Percentiles rank a stretch among this genome's conserved stretches.
phyloP scores from a whole-genome alignment of 2,113 vertebrate species.

The Riparia riparia region DNA sequence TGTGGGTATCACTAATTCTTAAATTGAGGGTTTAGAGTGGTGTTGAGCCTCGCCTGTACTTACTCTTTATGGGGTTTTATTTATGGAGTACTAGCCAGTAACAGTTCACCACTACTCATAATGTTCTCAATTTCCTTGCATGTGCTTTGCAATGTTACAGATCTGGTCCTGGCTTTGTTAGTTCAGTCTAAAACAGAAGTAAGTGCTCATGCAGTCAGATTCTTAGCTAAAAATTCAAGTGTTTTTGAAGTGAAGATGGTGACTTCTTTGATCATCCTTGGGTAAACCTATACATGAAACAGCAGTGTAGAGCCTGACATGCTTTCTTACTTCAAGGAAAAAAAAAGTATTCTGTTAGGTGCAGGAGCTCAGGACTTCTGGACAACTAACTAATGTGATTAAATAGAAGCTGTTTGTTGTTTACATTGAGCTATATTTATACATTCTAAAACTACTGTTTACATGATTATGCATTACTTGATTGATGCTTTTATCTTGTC shows the following conservation, averaged over 20 bases:
- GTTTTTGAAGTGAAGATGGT: background rate
- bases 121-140: background rate
- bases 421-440: background rate
- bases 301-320: background rate
- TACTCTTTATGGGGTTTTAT: background rate
- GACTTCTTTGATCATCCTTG: background rate
- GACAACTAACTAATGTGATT: background rate
- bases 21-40: background rate
- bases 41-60: background rate
- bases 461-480: background rate
- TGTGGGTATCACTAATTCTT: background rate
- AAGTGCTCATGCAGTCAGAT: background rate
- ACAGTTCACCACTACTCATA: background rate
- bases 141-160: fast-evolving
- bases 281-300: background rate
- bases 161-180: background rate
- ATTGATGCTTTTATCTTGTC: background rate
- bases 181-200: background rate
- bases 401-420: background rate
- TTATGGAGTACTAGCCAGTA: background rate
- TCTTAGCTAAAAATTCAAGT: background rate
- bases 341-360: background rate
- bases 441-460: background rate
- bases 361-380: background rate
- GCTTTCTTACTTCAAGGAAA: background rate